Conservation (phyloP, 2,113 vertebrate species). For the Tetrax tetrax region DNA sequence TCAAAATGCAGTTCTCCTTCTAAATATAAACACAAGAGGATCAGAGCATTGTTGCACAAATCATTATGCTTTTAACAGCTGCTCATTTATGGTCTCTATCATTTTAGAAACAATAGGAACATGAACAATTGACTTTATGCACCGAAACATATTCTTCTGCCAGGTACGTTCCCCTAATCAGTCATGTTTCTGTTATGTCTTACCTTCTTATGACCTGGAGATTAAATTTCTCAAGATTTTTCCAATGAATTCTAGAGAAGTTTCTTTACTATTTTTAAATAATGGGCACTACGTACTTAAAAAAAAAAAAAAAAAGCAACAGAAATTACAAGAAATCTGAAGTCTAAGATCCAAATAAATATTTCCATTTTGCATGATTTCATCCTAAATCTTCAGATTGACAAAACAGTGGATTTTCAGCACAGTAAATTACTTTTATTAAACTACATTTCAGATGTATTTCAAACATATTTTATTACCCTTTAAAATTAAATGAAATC, state of each 20-base stretch:
- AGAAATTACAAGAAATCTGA: not conserved
- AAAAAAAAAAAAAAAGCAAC: not conserved
- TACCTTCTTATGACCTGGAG: not conserved
- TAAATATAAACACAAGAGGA: conserved; percentile 45
- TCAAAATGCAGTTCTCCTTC: conserved; percentile 15
- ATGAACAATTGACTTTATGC: conserved; percentile 36
- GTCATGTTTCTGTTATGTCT: not conserved
- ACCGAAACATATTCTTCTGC: conserved; percentile 19
- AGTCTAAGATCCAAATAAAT: not conserved
- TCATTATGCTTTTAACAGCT: conserved; percentile 56
- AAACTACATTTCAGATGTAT: conserved; percentile 39
- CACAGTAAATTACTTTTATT: conserved; percentile 35
- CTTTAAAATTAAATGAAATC: conserved; percentile 62
- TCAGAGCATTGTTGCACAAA: conserved; percentile 48
- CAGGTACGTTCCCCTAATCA: not conserved
- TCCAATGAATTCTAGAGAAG: not conserved
- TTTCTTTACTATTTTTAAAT: not conserved
- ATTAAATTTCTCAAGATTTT: conserved; percentile 11
- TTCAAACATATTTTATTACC: conserved; percentile 56
- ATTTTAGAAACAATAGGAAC: conserved; percentile 46
- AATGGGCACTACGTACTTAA: not conserved
- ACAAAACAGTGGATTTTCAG: conserved; percentile 40
- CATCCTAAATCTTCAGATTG: not conserved
- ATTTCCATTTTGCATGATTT: not conserved
- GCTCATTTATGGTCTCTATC: conserved; percentile 25